A percentile compares a stretch with the other conserved stretches of the same genome.
Evolutionary conservation across 2,113 vertebrate species (phyloP).

Genomic region (Ardeotis arabs): DNA sequence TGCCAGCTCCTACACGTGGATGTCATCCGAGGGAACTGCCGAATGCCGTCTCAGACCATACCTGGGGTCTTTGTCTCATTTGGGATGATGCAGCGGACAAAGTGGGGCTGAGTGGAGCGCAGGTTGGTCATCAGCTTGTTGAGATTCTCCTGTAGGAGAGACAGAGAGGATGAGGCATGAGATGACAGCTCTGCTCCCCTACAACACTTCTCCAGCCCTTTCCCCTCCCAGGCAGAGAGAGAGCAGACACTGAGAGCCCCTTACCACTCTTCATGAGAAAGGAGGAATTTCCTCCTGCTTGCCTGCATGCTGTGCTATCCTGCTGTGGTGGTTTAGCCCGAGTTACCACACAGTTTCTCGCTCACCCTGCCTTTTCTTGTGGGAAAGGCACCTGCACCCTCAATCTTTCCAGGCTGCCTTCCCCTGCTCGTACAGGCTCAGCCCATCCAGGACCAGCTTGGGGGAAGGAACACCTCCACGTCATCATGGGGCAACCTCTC

Average conservation of each 20-base stretch:
- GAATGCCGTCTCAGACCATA: slow-evolving; percentile 10
- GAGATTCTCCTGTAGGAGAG: slow-evolving; percentile 87
- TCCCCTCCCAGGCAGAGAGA: neutral
- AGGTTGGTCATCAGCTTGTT: slow-evolving; percentile 97
- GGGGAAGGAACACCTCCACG: neutral
- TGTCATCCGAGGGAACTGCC: neutral
- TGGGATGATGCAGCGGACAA: slow-evolving; percentile 93
- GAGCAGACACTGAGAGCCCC: neutral
- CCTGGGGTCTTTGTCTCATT: slow-evolving; percentile 96
- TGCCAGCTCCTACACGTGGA: neutral
- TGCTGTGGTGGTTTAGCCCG: neutral
- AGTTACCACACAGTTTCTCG: too few species aligned
- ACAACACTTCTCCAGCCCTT: neutral
- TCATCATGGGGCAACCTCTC: neutral
- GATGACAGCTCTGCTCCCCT: neutral
- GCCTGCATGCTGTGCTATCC: neutral
- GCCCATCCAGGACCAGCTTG: neutral
- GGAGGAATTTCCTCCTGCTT: neutral
- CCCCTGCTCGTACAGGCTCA: neutral
- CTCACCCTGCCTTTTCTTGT: neutral
- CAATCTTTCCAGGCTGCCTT: neutral
- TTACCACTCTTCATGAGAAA: neutral
- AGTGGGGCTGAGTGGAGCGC: slow-evolving; percentile 92
- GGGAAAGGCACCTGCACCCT: neutral
- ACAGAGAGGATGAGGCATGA: neutral